phyloP scores from a whole-genome alignment of 2,888 invertebrate species.

The Pristionchus arcanus region DNA sequence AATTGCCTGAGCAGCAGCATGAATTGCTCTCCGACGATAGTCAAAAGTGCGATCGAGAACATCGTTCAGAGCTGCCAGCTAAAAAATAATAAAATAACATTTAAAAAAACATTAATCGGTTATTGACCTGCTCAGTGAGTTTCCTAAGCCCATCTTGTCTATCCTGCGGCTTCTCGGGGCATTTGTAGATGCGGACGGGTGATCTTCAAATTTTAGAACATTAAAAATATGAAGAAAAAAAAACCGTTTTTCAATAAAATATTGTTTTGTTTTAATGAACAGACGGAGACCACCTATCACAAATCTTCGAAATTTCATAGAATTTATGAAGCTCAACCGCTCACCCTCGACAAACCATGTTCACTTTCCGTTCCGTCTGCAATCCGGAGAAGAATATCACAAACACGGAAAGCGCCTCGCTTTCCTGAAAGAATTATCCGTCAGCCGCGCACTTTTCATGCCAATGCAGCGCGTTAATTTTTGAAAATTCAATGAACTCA shows the following conservation, averaged over 20 bases:
- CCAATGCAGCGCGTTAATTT: neutral
- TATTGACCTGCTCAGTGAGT: neutral
- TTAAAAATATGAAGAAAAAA: neutral
- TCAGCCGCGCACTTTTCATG: neutral
- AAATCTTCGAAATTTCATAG: neutral
- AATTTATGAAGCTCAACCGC: neutral
- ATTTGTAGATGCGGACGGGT: neutral
- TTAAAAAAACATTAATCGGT: neutral
- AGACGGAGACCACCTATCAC: neutral
- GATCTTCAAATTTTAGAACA: neutral
- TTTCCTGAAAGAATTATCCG: neutral
- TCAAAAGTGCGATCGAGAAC: neutral
- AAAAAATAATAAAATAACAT: neutral
- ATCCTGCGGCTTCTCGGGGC: neutral
- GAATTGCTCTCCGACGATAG: neutral
- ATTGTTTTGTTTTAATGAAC: neutral
- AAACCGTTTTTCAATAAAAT: neutral
- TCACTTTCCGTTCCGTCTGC: neutral
- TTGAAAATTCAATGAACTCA: neutral
- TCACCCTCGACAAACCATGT: neutral
- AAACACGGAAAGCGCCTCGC: neutral
- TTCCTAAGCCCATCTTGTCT: neutral
- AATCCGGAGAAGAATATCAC: neutral
- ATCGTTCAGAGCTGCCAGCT: neutral
- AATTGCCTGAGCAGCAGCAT: neutral